Evolutionary conservation across 2,888 invertebrate genomes (phyloP).

Genomic region (Oxytorus armatus): DNA sequence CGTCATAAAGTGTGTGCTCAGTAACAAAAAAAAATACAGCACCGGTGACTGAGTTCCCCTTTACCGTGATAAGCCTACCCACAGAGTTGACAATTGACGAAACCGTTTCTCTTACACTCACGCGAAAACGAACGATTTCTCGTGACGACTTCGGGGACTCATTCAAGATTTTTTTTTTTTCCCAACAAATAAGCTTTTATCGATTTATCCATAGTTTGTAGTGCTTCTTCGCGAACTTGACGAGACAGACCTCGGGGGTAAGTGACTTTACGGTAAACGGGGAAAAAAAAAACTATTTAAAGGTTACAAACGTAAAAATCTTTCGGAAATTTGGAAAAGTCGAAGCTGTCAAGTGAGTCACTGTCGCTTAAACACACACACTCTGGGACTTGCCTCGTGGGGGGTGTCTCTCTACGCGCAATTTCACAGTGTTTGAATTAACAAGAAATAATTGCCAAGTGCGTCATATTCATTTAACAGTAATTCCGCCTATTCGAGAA

Average conservation of each 20-base stretch:
- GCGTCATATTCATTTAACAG: background rate
- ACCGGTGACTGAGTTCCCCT: too few species aligned
- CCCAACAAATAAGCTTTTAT: constrained; percentile 68
- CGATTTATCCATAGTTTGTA: constrained; percentile 73
- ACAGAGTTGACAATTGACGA: too few species aligned
- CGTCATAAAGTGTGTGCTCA: too few species aligned
- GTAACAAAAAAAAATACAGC: too few species aligned
- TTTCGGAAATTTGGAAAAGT: background rate
- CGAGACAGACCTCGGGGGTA: constrained; percentile 22
- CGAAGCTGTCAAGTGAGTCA: constrained; percentile 39
- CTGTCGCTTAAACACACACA: constrained; percentile 33
- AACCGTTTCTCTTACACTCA: background rate
- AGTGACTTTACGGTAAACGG: constrained; percentile 16
- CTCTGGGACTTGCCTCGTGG: constrained; percentile 4
- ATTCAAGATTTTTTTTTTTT: constrained; percentile 33
- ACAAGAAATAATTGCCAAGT: constrained; percentile 6
- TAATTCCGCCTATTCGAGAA: background rate
- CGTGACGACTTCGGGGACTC: constrained; percentile 28
- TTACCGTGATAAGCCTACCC: too few species aligned
- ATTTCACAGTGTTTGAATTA: constrained; percentile 39
- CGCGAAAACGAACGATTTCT: constrained; percentile 24
- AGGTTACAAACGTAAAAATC: constrained; percentile 23
- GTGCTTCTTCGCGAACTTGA: constrained; percentile 73
- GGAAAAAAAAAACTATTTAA: constrained; percentile 32
- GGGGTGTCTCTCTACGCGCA: constrained; percentile 7